Evolutionary conservation across 2,113 vertebrate genomes (phyloP), one percentile per base, ranked within the genome.

Genomic region (Nettapus auritus): DNA sequence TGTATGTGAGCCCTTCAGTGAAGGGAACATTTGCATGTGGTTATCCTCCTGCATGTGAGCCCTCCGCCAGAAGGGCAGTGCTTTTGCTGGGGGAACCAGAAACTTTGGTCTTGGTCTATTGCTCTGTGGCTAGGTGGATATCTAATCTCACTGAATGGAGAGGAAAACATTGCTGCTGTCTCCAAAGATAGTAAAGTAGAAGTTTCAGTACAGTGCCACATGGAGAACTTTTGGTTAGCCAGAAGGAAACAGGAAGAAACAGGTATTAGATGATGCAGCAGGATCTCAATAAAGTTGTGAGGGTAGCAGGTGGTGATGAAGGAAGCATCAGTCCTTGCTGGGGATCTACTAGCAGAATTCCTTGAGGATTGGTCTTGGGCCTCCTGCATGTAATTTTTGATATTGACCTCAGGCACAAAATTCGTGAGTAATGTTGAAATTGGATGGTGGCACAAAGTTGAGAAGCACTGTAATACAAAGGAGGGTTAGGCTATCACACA

Each of bases 251-350:
- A 31, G 11, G 33, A 20, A 64, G 60, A 76, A 66, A 15, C 5
- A 11, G 34, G 23, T 48, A 62, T 15, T 48, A 2, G 16, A 4
- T 21, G 15, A 19, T 62, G 19, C 0, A 0, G 44, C 66, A 57
- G 28, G 14, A 63, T 52, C 13, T 80, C 6, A 44, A 23, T 55
- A 38, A 62, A 76, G 11, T 28, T 3, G 2, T 20, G 44, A 82
- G 31, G 11, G 60, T 59, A 31, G 15, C 59, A 63, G 44, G 42
- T 13, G 52, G 69, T 71, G 8, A 11, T 0, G 11, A 57, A n/a
- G 13, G 12, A 64, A 69, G 25, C 0, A 0, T 6, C 17, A 22
- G 36, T 5, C 36, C 36, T 87, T 88, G 29, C 53, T 59, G 21
- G 69, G 12, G n/a, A 67, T n/a, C 44, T 62, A 4, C 34, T 44